Evolutionary conservation across 1,140 invertebrate species (phyloP), one percentile per base, ranked within the genome.

Genomic region (Zaprionus taronus): DNA sequence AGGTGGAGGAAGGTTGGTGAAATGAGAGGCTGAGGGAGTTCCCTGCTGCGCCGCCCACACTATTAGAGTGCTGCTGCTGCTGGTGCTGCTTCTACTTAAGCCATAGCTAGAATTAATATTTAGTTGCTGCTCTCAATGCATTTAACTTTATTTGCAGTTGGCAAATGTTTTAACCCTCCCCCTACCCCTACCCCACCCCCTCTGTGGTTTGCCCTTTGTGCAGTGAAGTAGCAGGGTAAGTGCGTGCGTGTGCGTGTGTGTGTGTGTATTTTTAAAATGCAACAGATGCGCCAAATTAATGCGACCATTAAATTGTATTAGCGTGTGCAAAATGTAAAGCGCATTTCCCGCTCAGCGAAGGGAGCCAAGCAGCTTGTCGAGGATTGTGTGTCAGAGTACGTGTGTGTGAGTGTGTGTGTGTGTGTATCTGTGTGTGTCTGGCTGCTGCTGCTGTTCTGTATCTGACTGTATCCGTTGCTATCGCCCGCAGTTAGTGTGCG

Each of bases 261-360:
- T 81, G 76, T 75, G 76, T n/a, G n/a, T n/a, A n/a, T n/a, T 90
- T 89, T 89, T 89, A 90, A 89, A 89, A 89, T 89, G 85, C 85
- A 89, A 89, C 85, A 89, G 85, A 89, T 89, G 85, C 85, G 85
- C 85, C 85, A 89, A 89, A 89, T 89, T 90, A 89, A 89, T 89
- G 85, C 85, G 81, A 90, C 81, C 85, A 89, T 89, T 89, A 89
- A 89, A 89, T 89, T 89, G 85, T 89, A 89, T 89, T 89, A 89
- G 85, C 85, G 85, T 85, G 85, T 90, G 85, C 81, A 73, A 84
- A 87, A 87, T 87, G 83, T 87, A 87, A 87, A 87, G 83, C 83
- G 83, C 80, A 87, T 87, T 87, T 83, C 67, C 83, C 67, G 72
- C 56, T 72, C 38, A 63, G 53, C 55, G 15, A 47, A 47, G 34